Conservation (phyloP, 92 coral and sea anemone genomes). For the Epizoanthus ramosus region DNA sequence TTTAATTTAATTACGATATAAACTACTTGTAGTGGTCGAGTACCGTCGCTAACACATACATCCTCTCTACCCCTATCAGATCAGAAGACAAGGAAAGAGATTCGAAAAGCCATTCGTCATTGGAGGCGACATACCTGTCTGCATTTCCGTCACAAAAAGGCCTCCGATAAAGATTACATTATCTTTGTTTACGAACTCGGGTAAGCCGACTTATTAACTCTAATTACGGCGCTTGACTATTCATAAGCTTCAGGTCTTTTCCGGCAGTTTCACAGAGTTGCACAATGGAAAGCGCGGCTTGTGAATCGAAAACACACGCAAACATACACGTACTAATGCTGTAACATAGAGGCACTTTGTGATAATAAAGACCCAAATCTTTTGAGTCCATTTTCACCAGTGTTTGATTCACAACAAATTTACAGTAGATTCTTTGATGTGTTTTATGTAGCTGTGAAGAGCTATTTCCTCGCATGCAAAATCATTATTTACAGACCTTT, state of each 20-base stretch:
- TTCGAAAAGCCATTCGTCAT: conserved; percentile 86
- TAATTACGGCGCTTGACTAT: conserved; percentile 28
- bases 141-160: conserved; percentile 84
- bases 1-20: conserved; percentile 78
- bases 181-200: conserved; percentile 93
- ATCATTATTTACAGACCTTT: conserved; percentile 33
- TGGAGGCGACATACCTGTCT: conserved; percentile 94
- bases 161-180: conserved; percentile 85
- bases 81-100: conserved; percentile 72
- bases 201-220: conserved; percentile 66
- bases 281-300: conserved; percentile 37
- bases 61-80: conserved; percentile 51
- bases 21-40: conserved; percentile 58
- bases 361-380: conserved; percentile 22
- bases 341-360: conserved; percentile 12
- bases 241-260: conserved; percentile 44
- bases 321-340: conserved; percentile 33
- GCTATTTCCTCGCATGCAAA: conserved; percentile 36
- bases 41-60: conserved; percentile 39
- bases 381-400: conserved; percentile 32
- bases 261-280: conserved; percentile 37
- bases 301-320: conserved; percentile 43
- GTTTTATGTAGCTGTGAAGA: conserved; percentile 36
- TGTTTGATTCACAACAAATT: conserved; percentile 30
- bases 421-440: conserved; percentile 14